Conservation (phyloP, 1,140 invertebrate genomes). For the Helicoverpa armigera region DNA sequence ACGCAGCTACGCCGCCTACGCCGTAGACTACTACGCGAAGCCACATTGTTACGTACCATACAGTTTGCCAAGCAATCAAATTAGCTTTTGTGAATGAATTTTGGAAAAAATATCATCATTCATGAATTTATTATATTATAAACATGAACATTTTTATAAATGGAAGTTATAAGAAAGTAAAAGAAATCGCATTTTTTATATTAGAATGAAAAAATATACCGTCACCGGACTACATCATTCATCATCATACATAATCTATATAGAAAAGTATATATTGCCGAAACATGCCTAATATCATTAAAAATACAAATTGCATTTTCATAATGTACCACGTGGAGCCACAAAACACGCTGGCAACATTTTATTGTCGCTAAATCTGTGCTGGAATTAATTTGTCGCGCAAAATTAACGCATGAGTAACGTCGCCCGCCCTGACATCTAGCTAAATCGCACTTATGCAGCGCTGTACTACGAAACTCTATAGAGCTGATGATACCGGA, state of each 20-base stretch:
- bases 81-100: too few species aligned
- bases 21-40: conserved; percentile 26
- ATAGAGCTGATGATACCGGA: conserved; percentile 63
- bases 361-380: conserved; percentile 76
- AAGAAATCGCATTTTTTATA: too few species aligned
- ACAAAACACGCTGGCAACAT: conserved; percentile 49
- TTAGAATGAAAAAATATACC: too few species aligned
- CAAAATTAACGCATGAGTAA: conserved; percentile 82
- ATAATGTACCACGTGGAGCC: not conserved
- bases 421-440: conserved; percentile 77
- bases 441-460: conserved; percentile 77
- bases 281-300: not conserved
- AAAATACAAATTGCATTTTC: conserved; percentile 3
- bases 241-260: too few species aligned
- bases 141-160: too few species aligned
- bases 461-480: conserved; percentile 52
- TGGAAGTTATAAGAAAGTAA: too few species aligned
- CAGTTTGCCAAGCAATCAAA: too few species aligned
- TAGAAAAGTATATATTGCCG: too few species aligned
- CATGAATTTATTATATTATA: too few species aligned
- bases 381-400: conserved; percentile 82
- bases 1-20: conserved; percentile 39
- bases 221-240: too few species aligned
- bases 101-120: too few species aligned
- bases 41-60: not conserved